Evolutionary conservation across 2,113 vertebrate genomes (phyloP).

Genomic region (Alethe diademata): DNA sequence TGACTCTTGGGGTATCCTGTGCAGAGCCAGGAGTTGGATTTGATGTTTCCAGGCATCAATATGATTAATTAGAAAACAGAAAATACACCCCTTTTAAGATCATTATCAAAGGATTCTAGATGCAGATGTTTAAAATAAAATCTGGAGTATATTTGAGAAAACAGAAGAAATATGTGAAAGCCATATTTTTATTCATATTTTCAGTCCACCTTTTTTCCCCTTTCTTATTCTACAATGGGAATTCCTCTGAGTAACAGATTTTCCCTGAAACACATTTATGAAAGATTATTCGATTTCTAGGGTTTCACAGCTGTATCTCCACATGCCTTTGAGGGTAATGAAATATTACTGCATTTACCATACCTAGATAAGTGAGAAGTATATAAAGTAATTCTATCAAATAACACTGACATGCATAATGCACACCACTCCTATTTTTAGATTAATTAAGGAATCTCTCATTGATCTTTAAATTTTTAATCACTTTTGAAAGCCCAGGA

Average conservation of each 20-base stretch:
- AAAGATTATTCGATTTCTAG: background rate
- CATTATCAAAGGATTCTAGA: background rate
- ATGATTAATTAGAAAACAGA: background rate
- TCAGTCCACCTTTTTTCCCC: background rate
- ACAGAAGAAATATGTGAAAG: background rate
- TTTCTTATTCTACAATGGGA: background rate
- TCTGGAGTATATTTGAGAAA: background rate
- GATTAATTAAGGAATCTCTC: background rate
- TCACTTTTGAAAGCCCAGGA: background rate
- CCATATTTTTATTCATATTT: background rate
- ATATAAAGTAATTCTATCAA: background rate
- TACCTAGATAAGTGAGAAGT: slow-evolving; percentile 7
- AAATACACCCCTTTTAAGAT: background rate
- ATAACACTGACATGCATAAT: background rate
- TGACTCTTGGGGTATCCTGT: background rate
- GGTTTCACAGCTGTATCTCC: background rate
- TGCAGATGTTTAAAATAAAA: background rate
- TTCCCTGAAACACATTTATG: background rate
- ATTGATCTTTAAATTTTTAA: background rate
- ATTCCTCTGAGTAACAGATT: background rate
- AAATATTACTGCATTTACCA: background rate
- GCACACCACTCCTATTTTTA: background rate
- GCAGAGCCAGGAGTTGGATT: background rate
- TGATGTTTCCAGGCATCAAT: background rate
- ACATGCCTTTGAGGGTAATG: background rate